Percentiles rank a stretch among this genome's conserved stretches.
These are phyloP conservation scores for Fulmarus glacialis DNA, from an alignment of 2,113 vertebrate genomes.

Conservation along the genomic window DNA sequence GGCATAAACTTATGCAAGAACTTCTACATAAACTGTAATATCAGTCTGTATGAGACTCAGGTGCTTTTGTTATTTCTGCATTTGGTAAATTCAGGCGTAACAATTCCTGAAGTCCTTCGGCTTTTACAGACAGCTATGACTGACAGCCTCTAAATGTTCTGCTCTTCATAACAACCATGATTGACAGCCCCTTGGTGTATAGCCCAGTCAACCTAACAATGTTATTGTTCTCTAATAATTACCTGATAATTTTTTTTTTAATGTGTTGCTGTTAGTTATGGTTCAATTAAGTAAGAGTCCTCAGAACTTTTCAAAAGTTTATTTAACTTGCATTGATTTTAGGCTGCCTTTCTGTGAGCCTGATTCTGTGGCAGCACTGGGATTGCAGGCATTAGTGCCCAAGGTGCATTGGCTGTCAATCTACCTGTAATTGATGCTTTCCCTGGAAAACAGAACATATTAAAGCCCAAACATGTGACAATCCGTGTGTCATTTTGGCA, in stretches of 20 bases:
- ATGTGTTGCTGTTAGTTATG: background rate
- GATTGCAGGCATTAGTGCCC: background rate
- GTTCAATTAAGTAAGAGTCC: background rate
- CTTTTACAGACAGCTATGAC: constrained; percentile 34
- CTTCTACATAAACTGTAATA: background rate
- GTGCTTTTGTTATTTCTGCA: constrained; percentile 25
- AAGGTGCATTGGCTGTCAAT: background rate
- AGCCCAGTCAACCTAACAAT: constrained; percentile 38
- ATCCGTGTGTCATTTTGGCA: background rate
- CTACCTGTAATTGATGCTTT: background rate
- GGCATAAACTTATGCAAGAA: background rate
- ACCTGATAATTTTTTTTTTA: background rate
- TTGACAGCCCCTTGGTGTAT: constrained; percentile 15
- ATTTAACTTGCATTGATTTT: background rate
- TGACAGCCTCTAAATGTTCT: constrained; percentile 38
- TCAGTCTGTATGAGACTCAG: background rate
- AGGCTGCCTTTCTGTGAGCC: background rate
- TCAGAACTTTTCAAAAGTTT: background rate
- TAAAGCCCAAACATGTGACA: background rate
- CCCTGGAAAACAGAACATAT: background rate
- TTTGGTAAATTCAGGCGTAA: background rate
- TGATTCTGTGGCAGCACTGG: background rate
- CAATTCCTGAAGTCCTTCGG: background rate
- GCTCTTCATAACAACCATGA: constrained; percentile 25
- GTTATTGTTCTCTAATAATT: constrained; percentile 49